phyloP scores from a whole-genome alignment of 2,113 vertebrate genomes.

The Apteryx owenii region DNA sequence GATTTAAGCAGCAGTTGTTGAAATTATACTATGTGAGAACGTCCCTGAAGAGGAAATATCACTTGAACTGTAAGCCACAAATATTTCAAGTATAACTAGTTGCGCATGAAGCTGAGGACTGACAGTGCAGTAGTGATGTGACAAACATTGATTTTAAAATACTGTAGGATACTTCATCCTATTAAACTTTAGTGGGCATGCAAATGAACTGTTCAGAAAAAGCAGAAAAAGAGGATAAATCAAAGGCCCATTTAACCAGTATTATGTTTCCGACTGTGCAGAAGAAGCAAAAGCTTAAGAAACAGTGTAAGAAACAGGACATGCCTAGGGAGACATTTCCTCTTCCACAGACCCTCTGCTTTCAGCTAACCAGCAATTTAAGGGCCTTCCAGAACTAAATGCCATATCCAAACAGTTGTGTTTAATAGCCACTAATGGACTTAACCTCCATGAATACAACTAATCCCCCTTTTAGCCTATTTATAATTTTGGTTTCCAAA shows the following conservation, averaged over 20 bases:
- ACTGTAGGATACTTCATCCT: not conserved
- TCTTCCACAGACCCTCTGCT: not conserved
- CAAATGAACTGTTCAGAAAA: not conserved
- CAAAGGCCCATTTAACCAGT: not conserved
- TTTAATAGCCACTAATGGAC: not conserved
- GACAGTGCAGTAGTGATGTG: not conserved
- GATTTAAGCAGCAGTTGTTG: conserved; percentile 61
- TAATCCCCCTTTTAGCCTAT: not conserved
- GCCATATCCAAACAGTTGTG: not conserved
- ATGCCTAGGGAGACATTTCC: not conserved
- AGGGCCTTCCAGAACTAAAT: not conserved
- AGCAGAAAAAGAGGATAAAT: not conserved
- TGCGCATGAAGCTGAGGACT: not conserved
- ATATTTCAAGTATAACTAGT: conserved; percentile 9
- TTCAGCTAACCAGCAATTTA: not conserved
- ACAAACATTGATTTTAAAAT: not conserved
- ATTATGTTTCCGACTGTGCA: not conserved
- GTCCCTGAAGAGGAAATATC: conserved; percentile 68
- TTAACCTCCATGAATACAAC: not conserved
- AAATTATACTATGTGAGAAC: conserved; percentile 49
- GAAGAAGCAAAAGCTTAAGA: not conserved
- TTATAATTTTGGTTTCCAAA: not conserved
- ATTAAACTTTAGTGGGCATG: not conserved
- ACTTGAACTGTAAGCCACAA: conserved; percentile 61
- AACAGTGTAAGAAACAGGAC: not conserved